These are phyloP conservation scores for Cisticola juncidis DNA, from an alignment of 2,113 vertebrate species.

Conservation along the genomic window DNA sequence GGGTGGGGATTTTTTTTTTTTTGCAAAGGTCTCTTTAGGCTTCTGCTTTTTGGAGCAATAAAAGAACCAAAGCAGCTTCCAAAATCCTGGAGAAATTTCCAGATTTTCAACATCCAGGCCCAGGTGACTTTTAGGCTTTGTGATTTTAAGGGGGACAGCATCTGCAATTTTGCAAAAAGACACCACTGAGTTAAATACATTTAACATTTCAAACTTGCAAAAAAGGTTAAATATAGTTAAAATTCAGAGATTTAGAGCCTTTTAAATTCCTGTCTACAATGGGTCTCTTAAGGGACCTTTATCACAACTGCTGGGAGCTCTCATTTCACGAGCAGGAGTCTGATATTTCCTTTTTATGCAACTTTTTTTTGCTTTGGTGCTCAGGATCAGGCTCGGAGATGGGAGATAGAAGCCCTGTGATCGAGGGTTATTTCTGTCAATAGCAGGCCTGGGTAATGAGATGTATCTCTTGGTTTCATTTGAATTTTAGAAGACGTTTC, in stretches of 20 bases:
- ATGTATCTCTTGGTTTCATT: conserved; percentile 48
- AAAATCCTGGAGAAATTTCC: neutral
- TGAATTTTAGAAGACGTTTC: conserved; percentile 47
- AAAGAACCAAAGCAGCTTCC: neutral
- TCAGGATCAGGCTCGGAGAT: neutral
- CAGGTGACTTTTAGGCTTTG: neutral
- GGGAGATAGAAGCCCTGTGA: conserved; percentile 8
- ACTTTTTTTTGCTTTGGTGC: neutral
- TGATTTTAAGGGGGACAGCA: neutral
- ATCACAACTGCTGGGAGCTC: neutral
- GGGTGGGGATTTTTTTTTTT: neutral
- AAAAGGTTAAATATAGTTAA: neutral
- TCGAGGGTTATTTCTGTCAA: conserved; percentile 37
- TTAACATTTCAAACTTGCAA: neutral
- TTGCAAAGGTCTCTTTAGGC: neutral
- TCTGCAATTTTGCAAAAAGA: neutral
- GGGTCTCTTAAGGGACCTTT: neutral
- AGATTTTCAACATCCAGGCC: neutral
- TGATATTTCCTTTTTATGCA: neutral
- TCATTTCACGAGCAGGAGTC: neutral
- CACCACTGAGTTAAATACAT: neutral
- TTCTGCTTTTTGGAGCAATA: neutral
- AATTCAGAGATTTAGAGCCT: neutral
- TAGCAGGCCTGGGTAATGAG: conserved; percentile 29
- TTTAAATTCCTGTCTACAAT: neutral